These are phyloP conservation scores for Caenorhabditis imperialis DNA, from an alignment of 2,888 invertebrate species.

Conservation along the genomic window DNA sequence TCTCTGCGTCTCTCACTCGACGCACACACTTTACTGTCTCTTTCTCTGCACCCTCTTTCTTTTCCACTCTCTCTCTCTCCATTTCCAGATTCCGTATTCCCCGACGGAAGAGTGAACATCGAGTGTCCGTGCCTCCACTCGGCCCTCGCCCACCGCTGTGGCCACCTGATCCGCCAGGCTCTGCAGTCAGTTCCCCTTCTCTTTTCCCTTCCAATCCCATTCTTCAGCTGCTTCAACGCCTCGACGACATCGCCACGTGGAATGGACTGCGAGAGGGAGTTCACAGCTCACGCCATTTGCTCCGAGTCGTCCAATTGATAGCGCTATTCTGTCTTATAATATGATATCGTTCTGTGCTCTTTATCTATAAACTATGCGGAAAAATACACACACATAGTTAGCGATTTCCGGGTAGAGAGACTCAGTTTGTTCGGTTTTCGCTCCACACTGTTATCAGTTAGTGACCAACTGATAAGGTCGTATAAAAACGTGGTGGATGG, in stretches of 20 bases:
- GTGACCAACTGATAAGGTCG: conserved; percentile 12
- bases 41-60: too few species aligned
- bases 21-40: too few species aligned
- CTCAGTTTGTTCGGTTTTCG: too few species aligned
- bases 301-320: conserved; percentile 23
- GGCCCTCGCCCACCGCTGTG: conserved; percentile 58
- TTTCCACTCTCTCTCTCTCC: too few species aligned
- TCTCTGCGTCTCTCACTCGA: too few species aligned
- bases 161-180: conserved; percentile 56
- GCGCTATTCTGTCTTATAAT: too few species aligned
- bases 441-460: too few species aligned
- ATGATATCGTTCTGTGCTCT: too few species aligned
- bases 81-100: conserved; percentile 52
- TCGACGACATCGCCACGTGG: conserved; percentile 53
- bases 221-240: conserved; percentile 57
- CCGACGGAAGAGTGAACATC: conserved; percentile 57
- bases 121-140: conserved; percentile 60
- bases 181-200: conserved; percentile 37
- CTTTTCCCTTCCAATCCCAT: background rate
- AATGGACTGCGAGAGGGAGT: conserved; percentile 55
- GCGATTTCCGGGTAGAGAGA: too few species aligned
- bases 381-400: too few species aligned
- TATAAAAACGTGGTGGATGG: conserved; percentile 41
- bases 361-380: too few species aligned
- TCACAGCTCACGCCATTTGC: conserved; percentile 47